A percentile compares a stretch with the other conserved stretches of the same genome.
Evolutionary conservation across 2,888 invertebrate species (phyloP).

Genomic region (Nymphalis c-album): DNA sequence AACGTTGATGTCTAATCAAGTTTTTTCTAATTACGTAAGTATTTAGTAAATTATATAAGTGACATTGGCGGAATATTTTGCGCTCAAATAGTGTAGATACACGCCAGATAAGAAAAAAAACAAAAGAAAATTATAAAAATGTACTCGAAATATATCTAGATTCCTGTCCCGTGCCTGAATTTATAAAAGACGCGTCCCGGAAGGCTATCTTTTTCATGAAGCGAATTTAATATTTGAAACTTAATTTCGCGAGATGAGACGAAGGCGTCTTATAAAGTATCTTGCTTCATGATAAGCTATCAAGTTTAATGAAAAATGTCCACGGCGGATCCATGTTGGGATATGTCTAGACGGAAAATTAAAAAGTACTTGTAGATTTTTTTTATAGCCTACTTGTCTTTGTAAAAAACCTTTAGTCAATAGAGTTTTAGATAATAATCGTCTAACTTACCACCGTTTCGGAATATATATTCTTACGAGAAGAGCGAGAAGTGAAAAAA

Average conservation of each 20-base stretch:
- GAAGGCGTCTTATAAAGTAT: constrained; percentile 39
- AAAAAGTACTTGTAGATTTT: not conserved
- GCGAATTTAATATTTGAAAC: constrained; percentile 74
- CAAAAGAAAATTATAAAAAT: not conserved
- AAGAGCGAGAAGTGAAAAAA: too few relatives aligned
- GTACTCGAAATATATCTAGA: not conserved
- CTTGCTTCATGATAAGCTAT: constrained; percentile 37
- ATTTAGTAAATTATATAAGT: too few relatives aligned
- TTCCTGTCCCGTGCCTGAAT: constrained; percentile 7
- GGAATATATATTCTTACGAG: too few relatives aligned
- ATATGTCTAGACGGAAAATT: constrained; percentile 33
- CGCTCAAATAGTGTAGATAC: too few relatives aligned
- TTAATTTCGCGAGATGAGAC: constrained; percentile 71
- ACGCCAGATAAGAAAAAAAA: not conserved
- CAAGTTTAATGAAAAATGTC: constrained; percentile 40
- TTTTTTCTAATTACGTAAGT: too few relatives aligned
- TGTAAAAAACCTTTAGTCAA: not conserved
- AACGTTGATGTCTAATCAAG: too few relatives aligned
- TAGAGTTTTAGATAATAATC: too few relatives aligned
- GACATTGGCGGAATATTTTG: too few relatives aligned
- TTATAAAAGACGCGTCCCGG: constrained; percentile 22
- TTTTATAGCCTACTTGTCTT: not conserved
- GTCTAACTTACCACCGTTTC: too few relatives aligned
- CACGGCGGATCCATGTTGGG: constrained; percentile 28
- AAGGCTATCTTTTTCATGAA: constrained; percentile 63